These are phyloP conservation scores for Macrophya alboannulata DNA, from an alignment of 2,888 invertebrate species.

Conservation along the genomic window DNA sequence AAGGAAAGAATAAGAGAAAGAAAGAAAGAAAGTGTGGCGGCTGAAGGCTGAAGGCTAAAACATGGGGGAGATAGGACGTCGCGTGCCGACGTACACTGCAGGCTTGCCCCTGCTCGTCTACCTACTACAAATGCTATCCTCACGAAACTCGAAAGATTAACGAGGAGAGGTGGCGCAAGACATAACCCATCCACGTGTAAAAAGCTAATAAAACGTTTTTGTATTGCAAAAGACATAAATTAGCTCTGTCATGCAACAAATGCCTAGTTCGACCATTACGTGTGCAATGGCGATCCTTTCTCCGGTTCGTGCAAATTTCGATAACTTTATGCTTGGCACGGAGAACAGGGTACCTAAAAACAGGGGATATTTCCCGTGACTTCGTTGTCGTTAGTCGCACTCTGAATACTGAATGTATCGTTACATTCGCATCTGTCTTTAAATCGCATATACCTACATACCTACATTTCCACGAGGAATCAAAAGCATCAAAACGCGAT, in stretches of 20 bases:
- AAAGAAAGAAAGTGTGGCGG: constrained; percentile 43
- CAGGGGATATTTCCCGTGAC: constrained; percentile 25
- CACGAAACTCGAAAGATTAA: constrained; percentile 77
- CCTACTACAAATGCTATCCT: constrained; percentile 70
- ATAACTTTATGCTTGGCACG: constrained; percentile 36
- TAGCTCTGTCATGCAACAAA: constrained; percentile 45
- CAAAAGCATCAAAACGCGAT: background rate
- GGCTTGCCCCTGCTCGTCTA: constrained; percentile 72
- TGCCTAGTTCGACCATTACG: constrained; percentile 37
- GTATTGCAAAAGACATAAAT: constrained; percentile 58
- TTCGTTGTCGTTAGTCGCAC: constrained; percentile 18
- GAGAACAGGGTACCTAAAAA: constrained; percentile 28
- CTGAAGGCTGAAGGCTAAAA: constrained; percentile 67
- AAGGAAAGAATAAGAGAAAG: constrained; percentile 52
- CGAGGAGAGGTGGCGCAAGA: constrained; percentile 76
- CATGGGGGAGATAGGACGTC: constrained; percentile 77
- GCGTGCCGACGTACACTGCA: constrained; percentile 75
- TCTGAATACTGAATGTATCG: constrained; percentile 11
- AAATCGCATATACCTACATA: background rate
- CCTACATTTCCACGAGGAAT: background rate
- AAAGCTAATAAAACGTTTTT: constrained; percentile 76
- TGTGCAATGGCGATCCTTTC: constrained; percentile 44
- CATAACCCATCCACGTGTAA: constrained; percentile 75
- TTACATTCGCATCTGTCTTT: constrained; percentile 16
- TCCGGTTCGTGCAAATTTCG: constrained; percentile 40